Conservation (phyloP, 2,113 vertebrate species). For the Poeciliopsis prolifica region DNA sequence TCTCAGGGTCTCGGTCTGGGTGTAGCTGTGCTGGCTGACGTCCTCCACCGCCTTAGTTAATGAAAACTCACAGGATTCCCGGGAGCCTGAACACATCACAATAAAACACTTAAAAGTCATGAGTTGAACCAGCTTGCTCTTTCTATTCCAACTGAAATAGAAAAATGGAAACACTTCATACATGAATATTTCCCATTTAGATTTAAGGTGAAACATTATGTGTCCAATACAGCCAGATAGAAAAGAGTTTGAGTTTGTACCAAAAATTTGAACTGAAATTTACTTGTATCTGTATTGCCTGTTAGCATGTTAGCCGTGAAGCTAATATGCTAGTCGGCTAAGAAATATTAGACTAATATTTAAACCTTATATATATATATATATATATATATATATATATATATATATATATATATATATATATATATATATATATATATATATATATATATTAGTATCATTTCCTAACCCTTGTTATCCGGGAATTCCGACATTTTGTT, state of each 20-base stretch:
- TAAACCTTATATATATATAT: too few species aligned
- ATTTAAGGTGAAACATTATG: background rate
- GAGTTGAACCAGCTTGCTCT: background rate
- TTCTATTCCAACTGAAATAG: background rate
- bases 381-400: too few species aligned
- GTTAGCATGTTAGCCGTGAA: too few species aligned
- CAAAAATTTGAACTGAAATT: too few species aligned
- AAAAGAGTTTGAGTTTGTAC: background rate
- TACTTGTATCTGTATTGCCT: too few species aligned
- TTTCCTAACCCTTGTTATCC: slow-evolving; percentile 17
- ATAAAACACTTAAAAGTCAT: background rate
- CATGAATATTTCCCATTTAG: too few species aligned
- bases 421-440: too few species aligned
- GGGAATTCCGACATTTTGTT: slow-evolving; percentile 24
- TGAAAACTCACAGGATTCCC: slow-evolving; percentile 14
- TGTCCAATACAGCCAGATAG: background rate
- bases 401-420: too few species aligned
- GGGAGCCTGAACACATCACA: background rate
- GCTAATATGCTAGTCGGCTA: too few species aligned
- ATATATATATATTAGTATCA: too few species aligned
- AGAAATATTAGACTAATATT: too few species aligned
- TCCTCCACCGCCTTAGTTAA: slow-evolving; percentile 60
- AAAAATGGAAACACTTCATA: background rate
- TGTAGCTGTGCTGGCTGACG: slow-evolving; percentile 45
- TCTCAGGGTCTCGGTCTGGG: slow-evolving; percentile 45